Base-by-base conservation (phyloP, 2,797 vertebrate species). In the Xerus rutilus region DNA sequence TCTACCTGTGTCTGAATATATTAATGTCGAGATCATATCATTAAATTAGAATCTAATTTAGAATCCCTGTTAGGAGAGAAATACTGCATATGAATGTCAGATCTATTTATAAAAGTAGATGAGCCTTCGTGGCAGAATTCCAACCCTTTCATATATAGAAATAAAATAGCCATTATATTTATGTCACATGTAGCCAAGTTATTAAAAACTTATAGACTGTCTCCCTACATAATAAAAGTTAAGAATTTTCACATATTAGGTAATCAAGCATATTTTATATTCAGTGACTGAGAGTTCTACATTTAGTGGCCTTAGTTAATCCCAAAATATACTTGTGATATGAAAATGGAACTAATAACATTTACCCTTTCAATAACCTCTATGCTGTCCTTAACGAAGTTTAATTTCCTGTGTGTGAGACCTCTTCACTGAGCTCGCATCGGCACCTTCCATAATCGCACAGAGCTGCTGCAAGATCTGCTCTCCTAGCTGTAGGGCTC, bases 41-140 rank as follows among this genome's bases (percentile, higher is more conserved):
- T 97, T 95, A 91, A 89, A 43, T 52, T 96, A 35, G 85, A 72
- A 87, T 93, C 45, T 94, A 52, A 97, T 93, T 95, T 92, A 76
- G 64, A 89, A 76, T 81, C 30, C 89, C 25, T 70, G 47, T 96
- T 89, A 91, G 54, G 49, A 86, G 47, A 93, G 23, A 85, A 94
- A 88, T 23, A 5, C 49, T 86, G 7, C 32, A 32, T 72, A 64
- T 74, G 70, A 96, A 73, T 90, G 47, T 88, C 90, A 90, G 35
- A 92, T 84, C 82, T 92, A 67, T 88, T 92, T 95, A 69, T 90
- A 79, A 84, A 81, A 90, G 77, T 81, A 85, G 87, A 91, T 86
- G 82, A 94, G 39, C 25, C 49, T 93, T 79, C 35, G 43, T 57
- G 77, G 70, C 86, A 83, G 62, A 89, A 85, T 87, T 83, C 62